phyloP scores from a whole-genome alignment of 2,888 invertebrate genomes.

The Tuta absoluta region DNA sequence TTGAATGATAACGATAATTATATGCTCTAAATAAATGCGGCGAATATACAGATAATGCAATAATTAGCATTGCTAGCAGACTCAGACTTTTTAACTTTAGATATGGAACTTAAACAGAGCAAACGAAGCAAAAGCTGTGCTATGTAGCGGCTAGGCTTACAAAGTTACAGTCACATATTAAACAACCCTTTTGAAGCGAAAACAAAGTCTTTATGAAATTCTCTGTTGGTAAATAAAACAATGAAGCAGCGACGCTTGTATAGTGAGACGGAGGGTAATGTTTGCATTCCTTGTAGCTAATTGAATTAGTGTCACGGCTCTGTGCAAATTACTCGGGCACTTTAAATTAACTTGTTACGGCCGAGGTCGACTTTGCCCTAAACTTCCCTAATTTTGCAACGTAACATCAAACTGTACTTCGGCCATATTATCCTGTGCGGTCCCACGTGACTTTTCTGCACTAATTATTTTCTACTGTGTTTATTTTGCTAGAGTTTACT shows the following conservation, averaged over 20 bases:
- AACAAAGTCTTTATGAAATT: slow-evolving; percentile 15
- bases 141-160: neutral
- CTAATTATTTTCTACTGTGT: slow-evolving; percentile 77
- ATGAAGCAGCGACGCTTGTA: slow-evolving; percentile 40
- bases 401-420: slow-evolving; percentile 79
- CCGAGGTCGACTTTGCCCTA: slow-evolving; percentile 70
- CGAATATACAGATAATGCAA: neutral
- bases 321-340: slow-evolving; percentile 75
- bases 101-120: neutral
- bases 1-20: too few species aligned
- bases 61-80: neutral
- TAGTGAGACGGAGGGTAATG: slow-evolving; percentile 44
- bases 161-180: slow-evolving; percentile 9
- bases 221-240: slow-evolving; percentile 23
- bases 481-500: slow-evolving; percentile 75
- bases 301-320: slow-evolving; percentile 77
- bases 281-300: slow-evolving; percentile 73
- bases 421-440: slow-evolving; percentile 73
- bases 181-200: slow-evolving; percentile 6
- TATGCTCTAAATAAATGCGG: too few species aligned
- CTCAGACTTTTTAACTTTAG: neutral
- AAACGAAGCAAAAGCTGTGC: neutral
- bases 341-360: slow-evolving; percentile 78
- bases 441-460: slow-evolving; percentile 79
- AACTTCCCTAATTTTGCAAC: slow-evolving; percentile 79